Base-by-base conservation (phyloP, 2,797 vertebrate genomes). In the Molossus molossus region DNA sequence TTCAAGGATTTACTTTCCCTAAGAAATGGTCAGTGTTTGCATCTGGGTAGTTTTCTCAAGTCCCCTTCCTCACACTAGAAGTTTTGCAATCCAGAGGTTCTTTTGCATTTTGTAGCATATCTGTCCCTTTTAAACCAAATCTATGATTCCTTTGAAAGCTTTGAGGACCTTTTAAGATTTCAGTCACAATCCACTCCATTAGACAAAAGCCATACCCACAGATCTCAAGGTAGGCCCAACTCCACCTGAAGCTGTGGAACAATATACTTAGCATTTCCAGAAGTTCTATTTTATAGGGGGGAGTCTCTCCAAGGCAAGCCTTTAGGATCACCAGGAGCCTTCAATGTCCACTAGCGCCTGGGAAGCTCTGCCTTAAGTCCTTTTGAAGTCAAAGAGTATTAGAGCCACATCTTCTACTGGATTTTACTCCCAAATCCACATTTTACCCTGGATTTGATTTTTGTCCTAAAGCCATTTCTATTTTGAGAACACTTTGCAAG, bases 101-200 rank as follows among this genome's bases (percentile, higher is more conserved):
- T 27, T 33, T 81, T 48, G 23, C 9, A 55, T 76, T 50, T 73
- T 81, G 8, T 23, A 5, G 1, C 64, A 6, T 50, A 27, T 67
- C 40, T 86, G 37, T 53, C 9, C 8, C 21, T 55, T 82, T 86
- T 85, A 81, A 58, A 75, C 14, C 12, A 75, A 33, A 60, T 9
- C 53, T 93, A 23, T 37, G 76, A 93, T 69, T 95, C 21, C 60
- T 81, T 60, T 86, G 60, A 69, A 80, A 45, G 13, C 27, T 48
- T 23, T 9, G 20, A 86, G 17, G 11, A n/a, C 1, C 8, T 64
- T 80, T 82, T 67, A 93, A 29, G 9, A 40, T 57, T 76, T 87
- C 50, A 75, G 53, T 45, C 81, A 50, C 11, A 89, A 21, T 58
- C 25, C 8, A 84, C 29, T 64, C 13, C 23, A 55, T 57, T 37